Evolutionary conservation across 2,888 invertebrate genomes (phyloP).

Genomic region (Pheosia tremula): DNA sequence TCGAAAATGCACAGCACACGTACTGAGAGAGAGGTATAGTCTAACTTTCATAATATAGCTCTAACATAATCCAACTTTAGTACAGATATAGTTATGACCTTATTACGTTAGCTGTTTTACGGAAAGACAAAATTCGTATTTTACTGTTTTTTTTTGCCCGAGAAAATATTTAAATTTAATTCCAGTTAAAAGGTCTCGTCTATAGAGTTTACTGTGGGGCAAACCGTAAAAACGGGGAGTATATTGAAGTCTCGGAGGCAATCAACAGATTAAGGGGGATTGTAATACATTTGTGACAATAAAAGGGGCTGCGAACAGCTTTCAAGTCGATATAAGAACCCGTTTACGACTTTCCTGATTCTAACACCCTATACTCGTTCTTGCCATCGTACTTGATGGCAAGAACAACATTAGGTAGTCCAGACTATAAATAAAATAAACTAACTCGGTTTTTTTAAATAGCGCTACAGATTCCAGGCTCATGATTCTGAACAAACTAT

Average conservation of each 20-base stretch:
- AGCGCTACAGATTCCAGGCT: too few species aligned
- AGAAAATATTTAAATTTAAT: constrained; percentile 37
- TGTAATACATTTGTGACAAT: constrained; percentile 32
- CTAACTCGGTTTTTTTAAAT: too few species aligned
- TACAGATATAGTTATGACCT: background rate
- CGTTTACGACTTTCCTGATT: constrained; percentile 25
- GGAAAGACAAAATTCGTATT: constrained; percentile 9
- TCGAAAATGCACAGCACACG: constrained; percentile 44
- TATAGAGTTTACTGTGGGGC: constrained; percentile 9
- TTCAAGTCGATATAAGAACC: constrained; percentile 21
- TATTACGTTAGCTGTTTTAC: background rate
- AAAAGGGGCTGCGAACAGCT: constrained; percentile 24
- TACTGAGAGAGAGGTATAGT: constrained; percentile 44
- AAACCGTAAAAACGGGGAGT: constrained; percentile 23
- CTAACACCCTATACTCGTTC: constrained; percentile 12
- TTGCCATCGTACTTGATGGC: too few species aligned
- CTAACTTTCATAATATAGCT: constrained; percentile 14
- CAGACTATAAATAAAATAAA: too few species aligned
- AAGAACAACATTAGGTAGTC: too few species aligned
- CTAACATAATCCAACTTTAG: background rate
- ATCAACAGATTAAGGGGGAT: constrained; percentile 37
- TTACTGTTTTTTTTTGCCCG: constrained; percentile 10
- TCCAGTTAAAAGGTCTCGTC: constrained; percentile 26
- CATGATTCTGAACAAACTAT: too few species aligned
- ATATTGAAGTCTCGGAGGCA: constrained; percentile 27